Base-by-base conservation (phyloP, 2,888 invertebrate genomes). In the Hoplodrina ambigua region DNA sequence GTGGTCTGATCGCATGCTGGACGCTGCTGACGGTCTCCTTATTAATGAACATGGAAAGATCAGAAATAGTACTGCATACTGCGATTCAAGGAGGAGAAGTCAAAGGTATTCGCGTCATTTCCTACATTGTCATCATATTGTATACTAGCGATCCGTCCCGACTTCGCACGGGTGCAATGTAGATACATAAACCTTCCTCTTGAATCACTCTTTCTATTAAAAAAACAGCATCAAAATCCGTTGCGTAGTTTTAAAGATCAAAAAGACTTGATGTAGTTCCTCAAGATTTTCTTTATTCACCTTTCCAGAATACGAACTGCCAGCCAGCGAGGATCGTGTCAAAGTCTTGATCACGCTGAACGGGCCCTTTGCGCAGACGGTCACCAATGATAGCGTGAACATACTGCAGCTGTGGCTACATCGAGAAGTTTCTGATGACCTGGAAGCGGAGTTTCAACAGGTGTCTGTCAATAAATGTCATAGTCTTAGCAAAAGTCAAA, bases 41-140 rank as follows among this genome's bases (percentile, higher is more conserved):
- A 19, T 97, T 98, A 90, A 92, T 97, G 61, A 97, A 97, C 82
- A 96, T 96, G 81, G 98, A 97, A 85, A 97, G 96, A 79, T 93
- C 96, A 17, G 96, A 97, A 67, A 96, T 96, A 52, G 94, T 97
- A 69, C 96, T 97, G 64, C 97, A 97, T 83, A 96, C 98, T 1
- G 97, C 97, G 25, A 96, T 98, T 70, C 94, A 96, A 11, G 91
- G 89, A 17, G 94, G 94, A 53, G 88, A 94, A 66, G 87, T 96
- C 6, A 96, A 95, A 94, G 96, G 97, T 96, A 81, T 52, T 56
- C 19, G 0, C 13, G 10, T 37, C 10, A 37, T 37, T 37, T 37
- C 11, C 37, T 37, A 33, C 4, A 49, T 3, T 11, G 5, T 11
- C 1, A 5, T 11, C 4, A 41, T 2, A 52, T 61, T 19, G 2